phyloP scores from a whole-genome alignment of 2,797 vertebrate species.

The Spinibarbus caldwelli region DNA sequence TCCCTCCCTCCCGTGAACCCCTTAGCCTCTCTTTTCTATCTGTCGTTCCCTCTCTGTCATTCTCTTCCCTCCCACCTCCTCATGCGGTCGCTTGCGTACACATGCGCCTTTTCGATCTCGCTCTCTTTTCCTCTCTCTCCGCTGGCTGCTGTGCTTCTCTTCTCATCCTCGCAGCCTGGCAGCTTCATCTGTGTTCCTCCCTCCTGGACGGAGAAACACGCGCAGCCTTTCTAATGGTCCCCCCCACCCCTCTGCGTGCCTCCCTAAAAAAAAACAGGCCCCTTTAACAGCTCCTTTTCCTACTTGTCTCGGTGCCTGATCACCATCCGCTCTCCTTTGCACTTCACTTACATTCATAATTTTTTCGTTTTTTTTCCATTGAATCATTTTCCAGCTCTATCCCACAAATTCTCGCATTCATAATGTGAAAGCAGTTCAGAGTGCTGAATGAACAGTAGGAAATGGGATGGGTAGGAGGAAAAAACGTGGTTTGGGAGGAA shows the following conservation, averaged over 20 bases:
- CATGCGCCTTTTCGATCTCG: slow-evolving; percentile 66
- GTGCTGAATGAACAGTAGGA: slow-evolving; percentile 39
- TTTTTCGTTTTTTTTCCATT: not conserved
- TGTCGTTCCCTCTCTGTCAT: slow-evolving; percentile 39
- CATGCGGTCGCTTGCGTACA: slow-evolving; percentile 69
- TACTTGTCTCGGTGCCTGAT: slow-evolving; percentile 5
- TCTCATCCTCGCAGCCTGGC: slow-evolving; percentile 42
- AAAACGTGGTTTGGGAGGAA: slow-evolving; percentile 42
- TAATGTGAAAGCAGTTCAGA: slow-evolving; percentile 7
- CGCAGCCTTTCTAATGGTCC: slow-evolving; percentile 35
- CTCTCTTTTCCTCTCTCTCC: slow-evolving; percentile 61
- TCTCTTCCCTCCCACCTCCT: slow-evolving; percentile 78
- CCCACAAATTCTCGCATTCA: not conserved
- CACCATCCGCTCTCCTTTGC: not conserved
- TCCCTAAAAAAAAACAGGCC: slow-evolving; percentile 38
- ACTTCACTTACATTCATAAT: slow-evolving; percentile 11
- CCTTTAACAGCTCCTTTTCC: slow-evolving; percentile 47
- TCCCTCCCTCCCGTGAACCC: slow-evolving; percentile 73
- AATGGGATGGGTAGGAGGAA: slow-evolving; percentile 26
- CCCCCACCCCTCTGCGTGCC: slow-evolving; percentile 36
- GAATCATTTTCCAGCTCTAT: slow-evolving; percentile 12
- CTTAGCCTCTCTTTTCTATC: slow-evolving; percentile 53
- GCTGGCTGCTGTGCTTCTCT: slow-evolving; percentile 35
- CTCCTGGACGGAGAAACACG: slow-evolving; percentile 43
- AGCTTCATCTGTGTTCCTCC: slow-evolving; percentile 34